A percentile compares a stretch with the other conserved stretches of the same genome.
Conservation (phyloP, 2,113 vertebrate genomes). For the Psilopsiagon aurifrons region DNA sequence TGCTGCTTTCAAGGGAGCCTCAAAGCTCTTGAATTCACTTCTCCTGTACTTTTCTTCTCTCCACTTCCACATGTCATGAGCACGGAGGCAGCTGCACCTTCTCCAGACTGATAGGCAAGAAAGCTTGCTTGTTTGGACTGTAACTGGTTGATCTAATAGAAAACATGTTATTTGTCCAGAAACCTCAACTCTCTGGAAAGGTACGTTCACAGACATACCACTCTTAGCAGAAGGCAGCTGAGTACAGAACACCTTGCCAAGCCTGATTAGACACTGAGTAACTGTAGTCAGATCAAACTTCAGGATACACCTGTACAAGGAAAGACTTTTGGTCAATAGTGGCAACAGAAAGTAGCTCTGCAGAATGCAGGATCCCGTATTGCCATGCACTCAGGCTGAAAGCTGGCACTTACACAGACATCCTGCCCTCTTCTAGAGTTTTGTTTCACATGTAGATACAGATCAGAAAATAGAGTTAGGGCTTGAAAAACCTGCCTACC, state of each 20-base stretch:
- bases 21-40: not conserved
- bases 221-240: not conserved
- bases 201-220: fast-evolving
- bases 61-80: fast-evolving
- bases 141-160: not conserved
- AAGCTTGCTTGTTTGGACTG: not conserved
- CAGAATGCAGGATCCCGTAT: fast-evolving
- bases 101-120: fast-evolving
- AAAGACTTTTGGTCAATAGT: not conserved
- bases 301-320: not conserved
- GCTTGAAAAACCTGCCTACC: not conserved
- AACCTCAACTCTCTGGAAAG: not conserved
- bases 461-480: not conserved
- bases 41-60: not conserved
- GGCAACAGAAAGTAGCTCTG: not conserved
- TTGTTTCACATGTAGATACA: not conserved
- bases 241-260: not conserved
- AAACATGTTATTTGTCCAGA: not conserved
- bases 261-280: not conserved
- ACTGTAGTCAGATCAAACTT: not conserved
- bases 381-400: not conserved
- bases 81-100: not conserved
- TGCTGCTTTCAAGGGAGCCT: not conserved
- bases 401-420: not conserved
- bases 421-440: not conserved